Percentiles rank a stretch among this genome's conserved stretches.
Evolutionary conservation across 2,113 vertebrate genomes (phyloP).

Genomic region (Thinocorus orbignyianus): DNA sequence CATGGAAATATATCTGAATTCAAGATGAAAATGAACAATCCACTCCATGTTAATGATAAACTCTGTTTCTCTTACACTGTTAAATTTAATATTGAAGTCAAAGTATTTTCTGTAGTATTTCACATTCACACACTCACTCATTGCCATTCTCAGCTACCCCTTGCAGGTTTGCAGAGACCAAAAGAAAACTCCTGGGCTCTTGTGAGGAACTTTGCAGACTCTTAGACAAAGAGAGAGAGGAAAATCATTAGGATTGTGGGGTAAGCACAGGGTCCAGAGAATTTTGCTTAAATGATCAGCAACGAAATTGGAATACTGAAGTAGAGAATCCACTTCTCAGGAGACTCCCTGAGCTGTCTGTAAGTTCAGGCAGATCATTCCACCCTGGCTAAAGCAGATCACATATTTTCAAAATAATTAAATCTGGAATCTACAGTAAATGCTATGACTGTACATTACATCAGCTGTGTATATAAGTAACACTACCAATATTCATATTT

Average conservation of each 20-base stretch:
- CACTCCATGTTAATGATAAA: not conserved
- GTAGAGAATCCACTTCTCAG: not conserved
- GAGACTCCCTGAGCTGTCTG: not conserved
- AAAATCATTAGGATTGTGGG: not conserved
- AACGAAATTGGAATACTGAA: not conserved
- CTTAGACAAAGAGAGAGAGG: not conserved
- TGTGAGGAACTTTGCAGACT: not conserved
- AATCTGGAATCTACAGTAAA: not conserved
- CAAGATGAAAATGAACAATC: conserved; percentile 13
- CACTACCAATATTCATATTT: not conserved
- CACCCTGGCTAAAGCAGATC: not conserved
- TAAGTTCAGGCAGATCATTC: not conserved
- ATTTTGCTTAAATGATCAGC: not conserved
- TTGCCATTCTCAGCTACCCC: not conserved
- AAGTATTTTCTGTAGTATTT: not conserved
- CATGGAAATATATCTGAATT: not conserved
- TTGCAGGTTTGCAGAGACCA: not conserved
- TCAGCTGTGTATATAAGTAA: not conserved
- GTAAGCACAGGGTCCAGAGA: not conserved
- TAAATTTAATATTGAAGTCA: not conserved
- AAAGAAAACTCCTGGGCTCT: not conserved
- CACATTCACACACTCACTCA: not conserved
- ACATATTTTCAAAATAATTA: not conserved
- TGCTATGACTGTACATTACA: not conserved
- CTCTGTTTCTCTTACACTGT: not conserved